Conservation (phyloP, 2,888 invertebrate genomes). For the Chaetogeoica ovagalla region DNA sequence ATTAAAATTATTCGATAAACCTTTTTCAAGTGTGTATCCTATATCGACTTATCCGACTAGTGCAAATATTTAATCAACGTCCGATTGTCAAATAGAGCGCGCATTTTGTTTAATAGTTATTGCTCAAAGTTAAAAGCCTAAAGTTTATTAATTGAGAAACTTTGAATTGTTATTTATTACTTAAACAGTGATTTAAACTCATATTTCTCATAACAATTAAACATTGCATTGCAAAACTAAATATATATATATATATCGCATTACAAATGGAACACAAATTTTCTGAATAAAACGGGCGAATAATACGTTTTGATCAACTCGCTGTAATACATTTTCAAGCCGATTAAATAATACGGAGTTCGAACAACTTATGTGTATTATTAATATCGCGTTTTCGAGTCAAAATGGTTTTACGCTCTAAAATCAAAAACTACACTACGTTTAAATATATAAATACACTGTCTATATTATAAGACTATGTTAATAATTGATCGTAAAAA, state of each 20-base stretch:
- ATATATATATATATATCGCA: not conserved
- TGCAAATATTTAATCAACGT: constrained; percentile 14
- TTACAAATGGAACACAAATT: not conserved
- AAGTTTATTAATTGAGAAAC: constrained; percentile 28
- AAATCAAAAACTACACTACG: too few relatives aligned
- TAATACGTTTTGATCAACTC: not conserved
- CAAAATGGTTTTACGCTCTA: too few relatives aligned
- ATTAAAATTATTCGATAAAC: not conserved
- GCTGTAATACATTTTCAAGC: not conserved
- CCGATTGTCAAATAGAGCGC: not conserved
- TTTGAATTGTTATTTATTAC: not conserved
- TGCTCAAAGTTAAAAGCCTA: not conserved
- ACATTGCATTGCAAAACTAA: not conserved
- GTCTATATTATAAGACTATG: too few relatives aligned
- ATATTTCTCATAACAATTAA: not conserved
- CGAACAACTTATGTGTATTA: too few relatives aligned
- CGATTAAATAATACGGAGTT: not conserved
- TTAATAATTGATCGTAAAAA: too few relatives aligned
- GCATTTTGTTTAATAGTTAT: not conserved
- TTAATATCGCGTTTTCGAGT: too few relatives aligned
- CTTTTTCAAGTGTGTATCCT: not conserved
- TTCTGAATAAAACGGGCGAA: not conserved
- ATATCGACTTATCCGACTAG: not conserved
- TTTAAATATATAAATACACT: too few relatives aligned
- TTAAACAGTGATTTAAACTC: not conserved